Evolutionary conservation across 2,113 vertebrate genomes (phyloP), one percentile per base, ranked within the genome.

Genomic region (Pitta sordida): DNA sequence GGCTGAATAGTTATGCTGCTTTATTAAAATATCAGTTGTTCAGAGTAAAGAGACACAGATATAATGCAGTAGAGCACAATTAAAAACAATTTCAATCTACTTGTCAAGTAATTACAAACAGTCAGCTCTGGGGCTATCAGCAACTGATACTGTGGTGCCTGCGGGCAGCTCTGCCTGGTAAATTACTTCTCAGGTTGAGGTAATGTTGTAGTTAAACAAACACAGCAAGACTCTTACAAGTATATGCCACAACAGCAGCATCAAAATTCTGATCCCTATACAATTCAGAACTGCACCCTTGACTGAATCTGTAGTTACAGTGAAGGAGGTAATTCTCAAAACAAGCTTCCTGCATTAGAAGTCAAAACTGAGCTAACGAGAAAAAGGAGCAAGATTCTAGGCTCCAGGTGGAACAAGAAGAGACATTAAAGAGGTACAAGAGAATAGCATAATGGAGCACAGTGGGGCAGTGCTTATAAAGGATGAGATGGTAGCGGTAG

Each of bases 131-230:
- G 80, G 53, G 83, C 53, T 46, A 89, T n/a, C 63, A 95, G 73
- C 30, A 91, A 84, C 44, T 48, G 10, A 19, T 37, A 73, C 62
- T 59, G 41, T 27, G 83, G 24, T 43, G 75, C 65, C 67, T 62
- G 60, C 9, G 5, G 79, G 68, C 60, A 90, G 32, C 79, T 84
- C 67, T 74, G 85, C 27, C 70, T 91, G 60, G 79, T 87, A 87
- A 89, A 90, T 63, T 69, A 79, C 62, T 36, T 88, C 88, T 89
- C 37, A 88, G 43, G 49, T 27, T 88, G 60, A 65, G 51, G 52
- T 83, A 92, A 93, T 41, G 59, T 27, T 64, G 29, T 86, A 75
- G 85, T 86, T 95, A 95, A 94, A 88, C 64, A 95, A 94, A 88
- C 64, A 73, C 91, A 92, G 62, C 79, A 78, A 69, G 39, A 58